A percentile compares a stretch with the other conserved stretches of the same genome.
phyloP scores from a whole-genome alignment of 2,797 vertebrate genomes.

The Anolis apletophallus region DNA sequence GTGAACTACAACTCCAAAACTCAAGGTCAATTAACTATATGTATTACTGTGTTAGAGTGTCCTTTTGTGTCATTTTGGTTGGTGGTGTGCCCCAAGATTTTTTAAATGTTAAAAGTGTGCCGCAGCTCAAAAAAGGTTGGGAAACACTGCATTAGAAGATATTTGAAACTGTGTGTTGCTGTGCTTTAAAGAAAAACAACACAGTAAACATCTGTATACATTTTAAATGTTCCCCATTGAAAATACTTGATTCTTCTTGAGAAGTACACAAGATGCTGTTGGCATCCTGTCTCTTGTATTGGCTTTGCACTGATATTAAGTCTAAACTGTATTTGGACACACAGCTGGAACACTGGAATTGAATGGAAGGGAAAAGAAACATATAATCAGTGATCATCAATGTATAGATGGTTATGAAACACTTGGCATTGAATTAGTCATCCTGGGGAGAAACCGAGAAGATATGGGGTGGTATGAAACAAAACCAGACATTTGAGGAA shows the following conservation, averaged over 20 bases:
- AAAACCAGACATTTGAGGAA: background rate
- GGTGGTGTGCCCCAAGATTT: too few species aligned
- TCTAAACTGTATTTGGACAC: background rate
- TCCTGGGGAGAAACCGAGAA: background rate
- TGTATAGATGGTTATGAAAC: background rate
- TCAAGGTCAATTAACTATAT: too few species aligned
- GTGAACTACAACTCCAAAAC: too few species aligned
- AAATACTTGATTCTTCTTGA: background rate
- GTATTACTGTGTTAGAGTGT: too few species aligned
- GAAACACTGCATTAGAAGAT: background rate
- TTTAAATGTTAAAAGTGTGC: too few species aligned
- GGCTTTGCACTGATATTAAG: background rate
- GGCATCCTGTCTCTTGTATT: background rate
- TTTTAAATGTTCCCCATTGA: background rate
- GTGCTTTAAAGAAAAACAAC: background rate
- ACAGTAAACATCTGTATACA: background rate
- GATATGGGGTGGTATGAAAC: background rate
- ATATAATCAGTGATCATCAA: background rate
- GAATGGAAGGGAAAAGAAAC: background rate
- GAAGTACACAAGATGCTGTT: background rate
- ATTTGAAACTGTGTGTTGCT: background rate
- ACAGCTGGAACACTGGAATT: background rate
- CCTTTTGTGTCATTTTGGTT: too few species aligned
- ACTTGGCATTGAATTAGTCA: background rate
- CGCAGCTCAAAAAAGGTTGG: too few species aligned